Evolutionary conservation across 2,888 invertebrate genomes (phyloP).

Genomic region (Lamproptera curius): DNA sequence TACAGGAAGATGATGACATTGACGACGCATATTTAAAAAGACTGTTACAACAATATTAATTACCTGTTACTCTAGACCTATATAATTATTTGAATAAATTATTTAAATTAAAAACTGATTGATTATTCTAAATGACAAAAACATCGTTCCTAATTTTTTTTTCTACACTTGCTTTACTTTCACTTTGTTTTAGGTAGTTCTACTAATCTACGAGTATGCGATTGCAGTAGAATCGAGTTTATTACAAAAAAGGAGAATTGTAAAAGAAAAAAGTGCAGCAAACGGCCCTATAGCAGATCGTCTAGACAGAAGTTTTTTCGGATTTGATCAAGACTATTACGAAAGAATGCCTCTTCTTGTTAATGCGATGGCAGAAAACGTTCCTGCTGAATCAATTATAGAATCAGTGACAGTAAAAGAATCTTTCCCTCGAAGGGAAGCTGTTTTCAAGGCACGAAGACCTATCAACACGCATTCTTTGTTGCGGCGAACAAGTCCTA

Average conservation of each 20-base stretch:
- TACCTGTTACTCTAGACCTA: not conserved
- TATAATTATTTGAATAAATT: not conserved
- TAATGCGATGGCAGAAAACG: slow-evolving; percentile 67
- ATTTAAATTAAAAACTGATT: not conserved
- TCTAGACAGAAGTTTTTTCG: slow-evolving; percentile 60
- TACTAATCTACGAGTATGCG: slow-evolving; percentile 72
- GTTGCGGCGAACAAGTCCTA: slow-evolving; percentile 64
- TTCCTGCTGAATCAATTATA: slow-evolving; percentile 46
- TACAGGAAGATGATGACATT: slow-evolving; percentile 42
- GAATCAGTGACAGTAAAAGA: slow-evolving; percentile 37
- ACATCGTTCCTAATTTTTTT: not conserved
- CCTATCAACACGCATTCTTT: slow-evolving; percentile 31
- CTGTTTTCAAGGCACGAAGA: slow-evolving; percentile 23
- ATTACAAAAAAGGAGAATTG: slow-evolving; percentile 52
- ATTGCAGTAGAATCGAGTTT: slow-evolving; percentile 67
- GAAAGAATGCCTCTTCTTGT: slow-evolving; percentile 69
- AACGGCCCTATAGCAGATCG: slow-evolving; percentile 58
- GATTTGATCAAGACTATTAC: slow-evolving; percentile 68
- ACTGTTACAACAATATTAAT: slow-evolving; percentile 26
- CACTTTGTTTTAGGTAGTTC: slow-evolving; percentile 62
- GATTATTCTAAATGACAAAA: not conserved
- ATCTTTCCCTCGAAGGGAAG: slow-evolving; percentile 17
- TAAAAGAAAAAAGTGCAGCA: slow-evolving; percentile 31
- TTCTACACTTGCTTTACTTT: slow-evolving; percentile 14
- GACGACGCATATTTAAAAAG: slow-evolving; percentile 42